Evolutionary conservation across 35 echinoderm and acorn worm species (phyloP), one percentile per base, ranked within the genome.

Genomic region (Acanthaster planci): DNA sequence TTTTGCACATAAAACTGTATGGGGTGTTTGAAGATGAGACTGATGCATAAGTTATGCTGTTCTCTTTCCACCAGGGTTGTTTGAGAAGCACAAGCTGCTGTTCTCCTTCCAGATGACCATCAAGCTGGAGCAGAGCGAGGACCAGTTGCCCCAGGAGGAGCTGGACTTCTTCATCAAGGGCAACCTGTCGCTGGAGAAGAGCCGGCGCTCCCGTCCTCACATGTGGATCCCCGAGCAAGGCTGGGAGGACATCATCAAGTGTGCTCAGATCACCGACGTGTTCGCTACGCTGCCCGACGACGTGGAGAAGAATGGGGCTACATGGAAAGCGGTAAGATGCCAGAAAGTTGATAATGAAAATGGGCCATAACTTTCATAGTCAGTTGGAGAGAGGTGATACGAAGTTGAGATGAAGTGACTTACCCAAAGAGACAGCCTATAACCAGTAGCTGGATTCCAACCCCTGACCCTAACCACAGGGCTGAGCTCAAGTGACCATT

Each of bases 71-170:
- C 82, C n/a, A 99, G 96, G 96, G 67, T 80, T 99, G 52, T 99
- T 99, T 87, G 96, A 99, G 89, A 99, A 99, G 82, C 96, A 99
- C 89, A 99, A 99, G 79, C 78, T 99, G 39, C 92, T 99, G 68
- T 99, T 99, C 82, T 99, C 96, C 15, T 99, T 99, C 88, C 96
- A 99, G 86, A 99, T 99, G 96, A 99, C 96, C 40, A 91, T 90
- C 57, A 99, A 99, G 82, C 92, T 99, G 80, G 90, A 99, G 53
- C 96, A 99, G 78, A 90, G 86, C 32, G 96, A 99, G 44, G 96
- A 87, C 22, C 90, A 94, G 29, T 81, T 99, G 2, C 96, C 96
- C 21, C 88, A 94, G 56, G 96, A 99, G 8, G 96, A 99, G 78
- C 86, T 99, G 7, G 92, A 99, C 86, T 99, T 99, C 96, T 99